Percentiles rank a stretch among this genome's conserved stretches.
Conservation (phyloP, 2,888 invertebrate genomes). For the Ophion slaviceki region DNA sequence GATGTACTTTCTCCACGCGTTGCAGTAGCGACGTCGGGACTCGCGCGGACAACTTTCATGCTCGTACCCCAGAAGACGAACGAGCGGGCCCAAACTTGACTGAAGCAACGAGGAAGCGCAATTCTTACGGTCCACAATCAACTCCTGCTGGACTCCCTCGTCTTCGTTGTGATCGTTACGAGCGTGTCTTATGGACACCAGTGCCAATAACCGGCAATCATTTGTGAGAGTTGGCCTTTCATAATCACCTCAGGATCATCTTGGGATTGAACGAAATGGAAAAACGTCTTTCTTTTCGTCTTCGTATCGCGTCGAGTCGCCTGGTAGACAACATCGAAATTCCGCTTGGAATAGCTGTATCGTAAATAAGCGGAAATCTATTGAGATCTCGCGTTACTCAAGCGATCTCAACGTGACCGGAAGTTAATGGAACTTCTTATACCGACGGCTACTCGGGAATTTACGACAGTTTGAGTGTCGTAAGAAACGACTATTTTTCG, state of each 20-base stretch:
- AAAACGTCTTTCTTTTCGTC: no score
- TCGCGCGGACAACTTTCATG: slow-evolving; percentile 59
- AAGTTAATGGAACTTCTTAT: background rate
- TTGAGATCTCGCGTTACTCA: no score
- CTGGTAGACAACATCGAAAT: no score
- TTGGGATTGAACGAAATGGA: no score
- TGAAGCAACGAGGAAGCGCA: slow-evolving; percentile 26
- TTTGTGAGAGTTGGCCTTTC: background rate
- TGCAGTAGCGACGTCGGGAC: slow-evolving; percentile 25
- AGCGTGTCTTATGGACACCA: background rate
- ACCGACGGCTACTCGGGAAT: background rate
- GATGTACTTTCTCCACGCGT: slow-evolving; percentile 61
- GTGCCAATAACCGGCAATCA: background rate
- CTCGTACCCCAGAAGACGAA: slow-evolving; percentile 55
- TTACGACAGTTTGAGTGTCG: background rate
- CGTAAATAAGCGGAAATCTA: background rate
- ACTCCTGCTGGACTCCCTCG: background rate
- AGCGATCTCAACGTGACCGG: no score
- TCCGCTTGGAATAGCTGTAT: no score
- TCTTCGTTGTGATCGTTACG: slow-evolving; percentile 16
- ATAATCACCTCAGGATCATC: background rate
- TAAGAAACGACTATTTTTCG: background rate
- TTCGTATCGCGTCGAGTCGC: no score
- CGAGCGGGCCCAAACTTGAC: slow-evolving; percentile 42
- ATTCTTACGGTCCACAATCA: slow-evolving; percentile 7